Evolutionary conservation across 2,113 vertebrate genomes (phyloP).

Genomic region (Ophthalmolycus amberensis): DNA sequence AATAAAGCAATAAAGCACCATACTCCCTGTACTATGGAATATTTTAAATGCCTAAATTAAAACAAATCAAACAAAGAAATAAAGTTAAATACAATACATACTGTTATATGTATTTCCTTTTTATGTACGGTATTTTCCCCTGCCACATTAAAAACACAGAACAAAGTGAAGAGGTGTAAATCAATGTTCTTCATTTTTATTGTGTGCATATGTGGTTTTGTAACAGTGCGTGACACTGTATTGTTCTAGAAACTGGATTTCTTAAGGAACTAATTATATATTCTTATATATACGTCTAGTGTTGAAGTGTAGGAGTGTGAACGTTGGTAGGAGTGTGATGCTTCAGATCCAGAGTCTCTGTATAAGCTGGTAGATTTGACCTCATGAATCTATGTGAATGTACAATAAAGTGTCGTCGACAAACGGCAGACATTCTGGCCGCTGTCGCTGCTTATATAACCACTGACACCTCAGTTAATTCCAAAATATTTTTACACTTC

Average conservation of each 20-base stretch:
- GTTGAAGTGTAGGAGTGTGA: slow-evolving; percentile 25
- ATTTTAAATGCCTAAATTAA: background rate
- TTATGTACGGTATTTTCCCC: background rate
- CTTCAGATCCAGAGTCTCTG: background rate
- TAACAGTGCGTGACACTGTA: background rate
- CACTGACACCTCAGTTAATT: no score
- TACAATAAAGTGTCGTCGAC: background rate
- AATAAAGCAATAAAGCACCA: background rate
- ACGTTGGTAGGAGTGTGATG: slow-evolving; percentile 2
- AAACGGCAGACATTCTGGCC: background rate
- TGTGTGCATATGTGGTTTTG: background rate
- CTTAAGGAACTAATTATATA: background rate
- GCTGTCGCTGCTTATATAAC: background rate
- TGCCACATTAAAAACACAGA: background rate
- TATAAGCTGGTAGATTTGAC: slow-evolving; percentile 10
- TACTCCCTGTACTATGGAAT: background rate
- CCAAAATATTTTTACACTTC: no score
- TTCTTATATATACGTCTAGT: background rate
- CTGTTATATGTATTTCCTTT: background rate
- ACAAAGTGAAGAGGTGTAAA: background rate
- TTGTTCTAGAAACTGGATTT: slow-evolving; percentile 3
- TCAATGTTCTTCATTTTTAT: background rate
- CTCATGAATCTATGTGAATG: background rate
- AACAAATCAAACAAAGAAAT: background rate
- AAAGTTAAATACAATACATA: background rate